Conservation (phyloP, 2,888 invertebrate genomes). For the Philereme vetulata region DNA sequence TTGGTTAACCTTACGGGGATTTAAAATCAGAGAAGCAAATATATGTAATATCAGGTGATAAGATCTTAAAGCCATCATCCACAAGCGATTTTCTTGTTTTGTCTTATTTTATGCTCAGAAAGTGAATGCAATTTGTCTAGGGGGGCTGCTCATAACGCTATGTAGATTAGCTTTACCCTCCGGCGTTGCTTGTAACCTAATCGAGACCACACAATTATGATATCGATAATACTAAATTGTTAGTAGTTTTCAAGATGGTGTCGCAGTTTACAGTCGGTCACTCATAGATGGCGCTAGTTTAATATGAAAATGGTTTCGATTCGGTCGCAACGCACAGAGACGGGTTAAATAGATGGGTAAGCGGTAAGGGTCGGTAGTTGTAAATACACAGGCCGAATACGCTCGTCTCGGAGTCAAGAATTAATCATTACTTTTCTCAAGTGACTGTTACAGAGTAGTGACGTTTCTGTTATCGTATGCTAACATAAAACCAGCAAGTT, state of each 20-base stretch:
- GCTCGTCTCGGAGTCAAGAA: constrained; percentile 2
- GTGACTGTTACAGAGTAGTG: background rate
- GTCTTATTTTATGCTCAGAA: too few species aligned
- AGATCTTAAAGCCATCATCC: too few species aligned
- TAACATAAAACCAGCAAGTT: background rate
- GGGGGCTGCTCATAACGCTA: constrained; percentile 24
- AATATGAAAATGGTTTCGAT: constrained; percentile 20
- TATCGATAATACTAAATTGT: background rate
- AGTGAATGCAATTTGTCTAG: constrained; percentile 23
- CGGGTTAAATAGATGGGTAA: constrained; percentile 41
- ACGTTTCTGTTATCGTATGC: background rate
- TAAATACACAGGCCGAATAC: constrained; percentile 36
- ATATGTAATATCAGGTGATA: too few species aligned
- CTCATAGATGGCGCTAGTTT: constrained; percentile 9
- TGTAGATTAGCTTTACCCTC: constrained; percentile 41
- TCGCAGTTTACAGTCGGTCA: background rate
- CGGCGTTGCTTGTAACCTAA: constrained; percentile 27
- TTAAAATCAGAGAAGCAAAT: too few species aligned
- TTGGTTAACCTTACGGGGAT: too few species aligned
- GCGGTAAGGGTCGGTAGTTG: constrained; percentile 42
- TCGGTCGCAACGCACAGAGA: constrained; percentile 8
- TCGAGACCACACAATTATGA: background rate
- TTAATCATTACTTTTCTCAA: background rate
- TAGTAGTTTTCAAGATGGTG: background rate
- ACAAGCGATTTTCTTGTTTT: too few species aligned